A percentile compares a stretch with the other conserved stretches of the same genome.
phyloP scores from a whole-genome alignment of 30 jellyfish, hydroid and myxozoan species.

The Pseudorhiza aurosa region DNA sequence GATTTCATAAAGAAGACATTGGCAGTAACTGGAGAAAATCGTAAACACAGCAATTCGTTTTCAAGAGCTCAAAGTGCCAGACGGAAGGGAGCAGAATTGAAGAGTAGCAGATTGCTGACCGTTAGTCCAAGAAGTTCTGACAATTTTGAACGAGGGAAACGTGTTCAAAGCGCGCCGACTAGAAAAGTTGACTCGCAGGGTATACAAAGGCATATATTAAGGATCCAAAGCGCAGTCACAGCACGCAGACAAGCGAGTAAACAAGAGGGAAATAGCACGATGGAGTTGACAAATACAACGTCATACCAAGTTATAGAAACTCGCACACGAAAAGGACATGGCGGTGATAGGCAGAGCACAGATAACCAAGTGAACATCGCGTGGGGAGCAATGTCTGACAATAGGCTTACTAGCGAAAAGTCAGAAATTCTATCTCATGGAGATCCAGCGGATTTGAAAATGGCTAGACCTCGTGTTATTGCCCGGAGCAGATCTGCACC shows the following conservation, averaged over 20 bases:
- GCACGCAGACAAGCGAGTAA: not conserved
- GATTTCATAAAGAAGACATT: constrained; percentile 11
- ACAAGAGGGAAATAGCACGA: not conserved
- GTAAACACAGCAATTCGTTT: constrained; percentile 35
- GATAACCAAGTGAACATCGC: constrained; percentile 10
- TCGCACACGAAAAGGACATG: not conserved
- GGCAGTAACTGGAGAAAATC: constrained; percentile 6
- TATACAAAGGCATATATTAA: constrained; percentile 37
- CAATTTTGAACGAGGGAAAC: constrained; percentile 9
- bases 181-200: constrained; percentile 14
- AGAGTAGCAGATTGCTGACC: not conserved
- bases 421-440: constrained; percentile 1
- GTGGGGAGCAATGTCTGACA: constrained; percentile 9
- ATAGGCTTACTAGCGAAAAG: constrained; percentile 2
- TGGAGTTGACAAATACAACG: not conserved
- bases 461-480: constrained; percentile 23
- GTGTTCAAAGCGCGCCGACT: constrained; percentile 71
- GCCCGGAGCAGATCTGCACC: constrained; percentile 90
- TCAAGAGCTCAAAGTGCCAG: constrained; percentile 51
- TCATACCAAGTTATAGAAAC: not conserved
- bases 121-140: not conserved
- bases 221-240: constrained; percentile 71
- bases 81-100: constrained; percentile 26
- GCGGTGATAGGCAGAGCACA: not conserved
- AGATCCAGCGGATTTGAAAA: not conserved